A percentile compares a stretch with the other conserved stretches of the same genome.
phyloP scores from a whole-genome alignment of 1,140 invertebrate genomes.

The Trinorchestia longiramus region DNA sequence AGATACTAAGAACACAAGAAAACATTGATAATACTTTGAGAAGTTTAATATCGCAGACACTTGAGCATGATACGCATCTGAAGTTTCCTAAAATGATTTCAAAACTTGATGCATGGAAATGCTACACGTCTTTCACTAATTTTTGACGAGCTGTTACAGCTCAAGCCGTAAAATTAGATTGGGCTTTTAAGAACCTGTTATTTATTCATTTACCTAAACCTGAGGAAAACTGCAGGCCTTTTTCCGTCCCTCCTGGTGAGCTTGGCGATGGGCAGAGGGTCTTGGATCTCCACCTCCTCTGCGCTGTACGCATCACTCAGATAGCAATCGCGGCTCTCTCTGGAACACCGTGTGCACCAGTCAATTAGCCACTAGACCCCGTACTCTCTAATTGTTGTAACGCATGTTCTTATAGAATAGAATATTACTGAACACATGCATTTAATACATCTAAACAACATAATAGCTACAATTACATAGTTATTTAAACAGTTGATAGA shows the following conservation, averaged over 20 bases:
- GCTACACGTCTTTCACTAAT: not conserved
- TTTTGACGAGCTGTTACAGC: not conserved
- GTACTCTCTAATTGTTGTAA: not conserved
- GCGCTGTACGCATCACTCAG: slow-evolving; percentile 87
- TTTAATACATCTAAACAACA: too few species aligned
- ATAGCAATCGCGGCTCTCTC: slow-evolving; percentile 73
- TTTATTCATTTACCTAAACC: slow-evolving; percentile 79
- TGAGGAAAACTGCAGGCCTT: slow-evolving; percentile 93
- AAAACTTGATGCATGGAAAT: not conserved
- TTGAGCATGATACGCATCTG: not conserved
- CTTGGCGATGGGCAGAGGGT: slow-evolving; percentile 85
- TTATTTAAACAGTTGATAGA: too few species aligned
- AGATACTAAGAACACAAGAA: too few species aligned
- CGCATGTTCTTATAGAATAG: too few species aligned
- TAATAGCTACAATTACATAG: too few species aligned
- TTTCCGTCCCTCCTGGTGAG: slow-evolving; percentile 92
- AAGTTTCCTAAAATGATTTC: not conserved
- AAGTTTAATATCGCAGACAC: not conserved
- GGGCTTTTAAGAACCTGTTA: not conserved
- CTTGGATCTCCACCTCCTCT: slow-evolving; percentile 83
- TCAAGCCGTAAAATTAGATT: not conserved
- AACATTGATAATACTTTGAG: not conserved
- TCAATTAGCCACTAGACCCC: not conserved
- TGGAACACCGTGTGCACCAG: not conserved
- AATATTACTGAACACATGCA: too few species aligned